Conservation (phyloP, 2,888 invertebrate genomes). For the Agrotis ipsilon region DNA sequence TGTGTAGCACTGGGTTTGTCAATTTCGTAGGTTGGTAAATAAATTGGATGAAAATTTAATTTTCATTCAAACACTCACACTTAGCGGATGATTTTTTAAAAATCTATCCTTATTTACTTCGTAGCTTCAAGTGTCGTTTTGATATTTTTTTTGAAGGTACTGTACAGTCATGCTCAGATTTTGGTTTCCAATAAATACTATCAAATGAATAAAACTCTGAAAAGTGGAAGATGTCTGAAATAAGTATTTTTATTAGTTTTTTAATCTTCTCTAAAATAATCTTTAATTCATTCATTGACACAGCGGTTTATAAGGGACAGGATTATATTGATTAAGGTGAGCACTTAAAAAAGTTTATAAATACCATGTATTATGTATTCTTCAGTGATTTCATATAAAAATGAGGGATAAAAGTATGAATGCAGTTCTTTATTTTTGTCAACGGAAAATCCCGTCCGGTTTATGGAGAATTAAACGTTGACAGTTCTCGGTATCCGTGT, state of each 20-base stretch:
- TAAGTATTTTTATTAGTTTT: background rate
- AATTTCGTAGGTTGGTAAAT: too few relatives aligned
- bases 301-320: background rate
- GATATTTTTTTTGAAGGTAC: too few relatives aligned
- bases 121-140: background rate
- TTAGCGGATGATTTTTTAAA: too few relatives aligned
- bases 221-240: background rate
- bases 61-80: too few relatives aligned
- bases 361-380: too few relatives aligned
- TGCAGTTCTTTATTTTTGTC: background rate
- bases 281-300: background rate
- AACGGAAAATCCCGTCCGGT: background rate
- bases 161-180: too few relatives aligned
- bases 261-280: background rate
- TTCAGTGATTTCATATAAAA: too few relatives aligned
- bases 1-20: background rate
- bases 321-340: background rate
- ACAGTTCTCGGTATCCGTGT: slow-evolving; percentile 35
- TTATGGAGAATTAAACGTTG: slow-evolving; percentile 1
- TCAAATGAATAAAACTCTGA: too few relatives aligned
- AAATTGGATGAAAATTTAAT: too few relatives aligned
- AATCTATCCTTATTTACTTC: too few relatives aligned
- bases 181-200: too few relatives aligned
- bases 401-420: background rate
- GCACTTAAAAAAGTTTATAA: background rate